These are phyloP conservation scores for Clangula hyemalis DNA, from an alignment of 2,797 vertebrate genomes.

Conservation along the genomic window DNA sequence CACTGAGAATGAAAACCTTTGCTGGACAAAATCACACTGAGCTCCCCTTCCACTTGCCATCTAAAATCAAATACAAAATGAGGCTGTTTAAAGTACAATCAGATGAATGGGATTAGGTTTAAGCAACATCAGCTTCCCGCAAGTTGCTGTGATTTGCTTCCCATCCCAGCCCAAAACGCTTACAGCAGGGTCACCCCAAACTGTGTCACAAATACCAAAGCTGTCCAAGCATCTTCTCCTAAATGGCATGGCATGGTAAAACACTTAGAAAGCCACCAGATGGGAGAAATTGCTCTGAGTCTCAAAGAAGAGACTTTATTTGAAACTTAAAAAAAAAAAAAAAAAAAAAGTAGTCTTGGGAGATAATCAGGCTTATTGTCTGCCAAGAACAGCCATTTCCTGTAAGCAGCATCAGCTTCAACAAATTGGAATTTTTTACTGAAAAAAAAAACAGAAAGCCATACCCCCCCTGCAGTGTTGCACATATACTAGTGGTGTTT, in stretches of 20 bases:
- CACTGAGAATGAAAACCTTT: neutral
- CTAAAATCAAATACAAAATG: neutral
- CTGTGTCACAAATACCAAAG: neutral
- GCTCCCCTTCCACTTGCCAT: neutral
- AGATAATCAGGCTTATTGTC: neutral
- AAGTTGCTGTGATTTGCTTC: neutral
- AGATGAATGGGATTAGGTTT: neutral
- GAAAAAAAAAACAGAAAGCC: neutral
- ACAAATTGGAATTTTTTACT: neutral
- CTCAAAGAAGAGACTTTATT: neutral
- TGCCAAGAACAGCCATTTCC: neutral
- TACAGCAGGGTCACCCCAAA: neutral
- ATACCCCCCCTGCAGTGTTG: neutral
- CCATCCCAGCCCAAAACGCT: neutral
- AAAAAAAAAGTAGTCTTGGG: neutral
- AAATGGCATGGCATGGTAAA: neutral
- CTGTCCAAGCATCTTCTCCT: neutral
- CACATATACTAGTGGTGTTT: neutral
- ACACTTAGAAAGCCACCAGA: neutral
- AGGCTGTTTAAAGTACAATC: neutral
- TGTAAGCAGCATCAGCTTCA: neutral
- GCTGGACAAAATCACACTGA: neutral
- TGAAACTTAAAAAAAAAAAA: neutral
- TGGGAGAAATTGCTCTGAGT: accelerated
- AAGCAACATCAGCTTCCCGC: neutral